Base-by-base conservation (phyloP, 2,797 vertebrate genomes). In the Oreochromis grahami region DNA sequence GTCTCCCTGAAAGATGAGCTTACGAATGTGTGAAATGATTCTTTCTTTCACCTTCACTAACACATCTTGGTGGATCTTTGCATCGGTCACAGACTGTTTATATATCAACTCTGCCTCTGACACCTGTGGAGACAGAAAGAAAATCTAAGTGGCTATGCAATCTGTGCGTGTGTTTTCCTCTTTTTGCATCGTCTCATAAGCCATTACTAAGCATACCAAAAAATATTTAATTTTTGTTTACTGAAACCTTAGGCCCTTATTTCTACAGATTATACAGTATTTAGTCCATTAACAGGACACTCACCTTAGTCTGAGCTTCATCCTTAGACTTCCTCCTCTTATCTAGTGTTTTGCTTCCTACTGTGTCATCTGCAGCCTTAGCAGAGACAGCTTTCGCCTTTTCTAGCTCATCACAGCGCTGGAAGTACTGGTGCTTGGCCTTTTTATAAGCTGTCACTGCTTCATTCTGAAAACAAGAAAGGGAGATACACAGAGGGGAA, bases 1-100 rank as follows among this genome's bases (percentile, higher is more conserved):
- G 70, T 99, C 98, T 78, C 98, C 98, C 84, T 98, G 98, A 88
- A 95, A 96, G 91, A 99, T 96, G 84, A 99, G 96, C 88, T 99
- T 99, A 78, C 98, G 97, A 21, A 95, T 92, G 53, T 99, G 98
- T 6, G 97, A 95, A 86, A 99, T 94, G 14, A 99, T 98, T 85
- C 93, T 95, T 51, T 96, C 96, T 78, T 98, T 97, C 80, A 96
- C 95, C 14, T 92, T 97, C 88, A 98, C 97, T 89, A 99, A 92
- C 10, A 96, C 97, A 1, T 97, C 96, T 26, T 96, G 97, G 36
- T 97, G 96, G 1, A 63, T 51, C 41, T 93, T 97, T 76, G 98
- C 97, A 0, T 98, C 98, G 0, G 0, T 38, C 53, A 98, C 94
- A 79, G 96, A 97, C 81, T 87, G 91, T 83, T 45, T 97, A 89